Conservation (phyloP, 2,797 vertebrate genomes). For the Balearica regulorum region DNA sequence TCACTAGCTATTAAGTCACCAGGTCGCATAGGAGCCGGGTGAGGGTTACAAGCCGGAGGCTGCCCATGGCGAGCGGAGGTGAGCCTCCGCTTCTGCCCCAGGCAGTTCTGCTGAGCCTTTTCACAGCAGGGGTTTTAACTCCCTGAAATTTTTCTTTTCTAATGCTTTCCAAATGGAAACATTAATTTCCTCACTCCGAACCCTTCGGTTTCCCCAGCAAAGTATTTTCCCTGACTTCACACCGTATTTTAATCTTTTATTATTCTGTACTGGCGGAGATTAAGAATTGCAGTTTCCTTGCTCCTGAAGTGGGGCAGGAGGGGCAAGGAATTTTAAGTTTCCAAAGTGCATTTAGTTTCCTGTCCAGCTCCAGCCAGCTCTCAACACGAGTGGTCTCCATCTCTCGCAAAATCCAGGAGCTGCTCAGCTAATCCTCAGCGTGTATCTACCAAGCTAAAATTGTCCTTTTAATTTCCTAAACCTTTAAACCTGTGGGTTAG, state of each 20-base stretch:
- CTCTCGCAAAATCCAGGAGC: neutral
- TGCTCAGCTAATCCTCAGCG: neutral
- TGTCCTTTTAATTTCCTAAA: neutral
- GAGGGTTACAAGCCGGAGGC: neutral
- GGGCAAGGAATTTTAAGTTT: neutral
- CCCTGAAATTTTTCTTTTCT: neutral
- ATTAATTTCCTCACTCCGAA: neutral
- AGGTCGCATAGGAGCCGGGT: neutral
- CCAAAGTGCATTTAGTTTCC: neutral
- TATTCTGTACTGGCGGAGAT: neutral
- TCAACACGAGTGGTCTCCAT: neutral
- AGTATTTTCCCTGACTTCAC: neutral
- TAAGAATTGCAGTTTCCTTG: neutral
- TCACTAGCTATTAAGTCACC: neutral
- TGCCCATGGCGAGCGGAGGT: neutral
- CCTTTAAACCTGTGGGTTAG: neutral
- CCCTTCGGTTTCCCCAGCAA: neutral
- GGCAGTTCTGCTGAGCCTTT: neutral
- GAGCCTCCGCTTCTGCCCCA: rapidly evolving
- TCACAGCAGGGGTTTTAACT: neutral
- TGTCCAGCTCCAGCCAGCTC: neutral
- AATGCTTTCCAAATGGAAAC: neutral
- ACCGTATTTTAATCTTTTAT: neutral
- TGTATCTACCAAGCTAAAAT: neutral
- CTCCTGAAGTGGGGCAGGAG: neutral